A percentile compares a stretch with the other conserved stretches of the same genome.
phyloP scores from a whole-genome alignment of 2,888 invertebrate species.

The Spilarctia lutea region DNA sequence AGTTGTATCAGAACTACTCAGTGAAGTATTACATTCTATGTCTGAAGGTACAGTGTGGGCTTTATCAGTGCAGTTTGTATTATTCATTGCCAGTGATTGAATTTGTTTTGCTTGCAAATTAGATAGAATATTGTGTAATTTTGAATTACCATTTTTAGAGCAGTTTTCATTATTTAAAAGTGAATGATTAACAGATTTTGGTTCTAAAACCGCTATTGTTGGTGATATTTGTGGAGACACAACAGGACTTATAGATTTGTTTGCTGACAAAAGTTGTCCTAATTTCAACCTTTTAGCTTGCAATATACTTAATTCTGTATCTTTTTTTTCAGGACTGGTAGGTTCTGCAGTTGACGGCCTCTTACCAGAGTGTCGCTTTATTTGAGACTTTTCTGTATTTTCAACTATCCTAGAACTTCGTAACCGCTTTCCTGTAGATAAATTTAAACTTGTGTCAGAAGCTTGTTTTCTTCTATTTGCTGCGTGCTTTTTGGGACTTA shows the following conservation, averaged over 20 bases:
- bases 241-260: slow-evolving; percentile 74
- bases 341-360: slow-evolving; percentile 65
- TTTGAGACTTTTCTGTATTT: slow-evolving; percentile 67
- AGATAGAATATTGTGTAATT: slow-evolving; percentile 80
- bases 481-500: slow-evolving; percentile 65
- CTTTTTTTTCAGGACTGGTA: slow-evolving; percentile 67
- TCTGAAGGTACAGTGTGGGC: slow-evolving; percentile 64
- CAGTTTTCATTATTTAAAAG: slow-evolving; percentile 79
- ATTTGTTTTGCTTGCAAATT: slow-evolving; percentile 80
- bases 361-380: slow-evolving; percentile 67
- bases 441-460: slow-evolving; percentile 59
- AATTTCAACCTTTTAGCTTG: slow-evolving; percentile 80
- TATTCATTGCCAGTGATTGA: slow-evolving; percentile 70
- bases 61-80: slow-evolving; percentile 68
- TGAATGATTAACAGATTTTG: slow-evolving; percentile 70
- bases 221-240: slow-evolving; percentile 63
- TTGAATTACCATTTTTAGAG: slow-evolving; percentile 84
- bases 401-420: slow-evolving; percentile 79
- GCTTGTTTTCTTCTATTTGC: slow-evolving; percentile 70
- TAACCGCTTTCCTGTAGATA: slow-evolving; percentile 76
- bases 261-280: slow-evolving; percentile 74
- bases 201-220: slow-evolving; percentile 61
- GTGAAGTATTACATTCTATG: slow-evolving; percentile 74
- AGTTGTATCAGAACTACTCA: slow-evolving; percentile 71
- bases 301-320: slow-evolving; percentile 69